phyloP scores from a whole-genome alignment of 2,888 invertebrate genomes.

The Dynastes maya region DNA sequence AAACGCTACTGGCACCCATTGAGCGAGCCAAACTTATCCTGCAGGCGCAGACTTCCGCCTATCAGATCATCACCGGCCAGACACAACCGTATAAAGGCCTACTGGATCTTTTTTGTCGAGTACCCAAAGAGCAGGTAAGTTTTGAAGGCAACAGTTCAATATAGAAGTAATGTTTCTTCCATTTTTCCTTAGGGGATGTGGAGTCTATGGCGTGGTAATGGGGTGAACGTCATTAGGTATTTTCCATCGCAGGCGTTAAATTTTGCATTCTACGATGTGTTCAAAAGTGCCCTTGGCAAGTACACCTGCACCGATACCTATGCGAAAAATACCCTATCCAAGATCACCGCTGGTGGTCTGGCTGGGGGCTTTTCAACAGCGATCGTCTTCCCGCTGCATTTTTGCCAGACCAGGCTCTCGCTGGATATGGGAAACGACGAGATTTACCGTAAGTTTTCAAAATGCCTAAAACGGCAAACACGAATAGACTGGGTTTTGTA shows the following conservation, averaged over 20 bases:
- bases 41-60: slow-evolving; percentile 56
- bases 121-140: slow-evolving; percentile 56
- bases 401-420: slow-evolving; percentile 55
- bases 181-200: slow-evolving; percentile 50
- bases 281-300: slow-evolving; percentile 29
- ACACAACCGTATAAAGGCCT: slow-evolving; percentile 52
- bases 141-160: not conserved
- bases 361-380: slow-evolving; percentile 52
- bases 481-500: too few species aligned
- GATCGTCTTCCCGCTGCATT: slow-evolving; percentile 55
- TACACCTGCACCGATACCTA: slow-evolving; percentile 7
- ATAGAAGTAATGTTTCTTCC: too few species aligned
- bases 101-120: slow-evolving; percentile 51
- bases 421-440: slow-evolving; percentile 54
- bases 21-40: slow-evolving; percentile 57
- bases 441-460: too few species aligned
- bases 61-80: slow-evolving; percentile 55
- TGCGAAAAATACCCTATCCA: slow-evolving; percentile 14
- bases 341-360: slow-evolving; percentile 53
- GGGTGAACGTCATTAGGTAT: slow-evolving; percentile 55
- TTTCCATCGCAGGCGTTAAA: slow-evolving; percentile 57
- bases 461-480: too few species aligned
- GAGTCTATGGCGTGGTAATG: slow-evolving; percentile 58
- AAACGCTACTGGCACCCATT: slow-evolving; percentile 56
- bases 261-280: slow-evolving; percentile 55